Evolutionary conservation across 2,113 vertebrate species (phyloP), one percentile per base, ranked within the genome.

Genomic region (Chlorodrepanis virens): DNA sequence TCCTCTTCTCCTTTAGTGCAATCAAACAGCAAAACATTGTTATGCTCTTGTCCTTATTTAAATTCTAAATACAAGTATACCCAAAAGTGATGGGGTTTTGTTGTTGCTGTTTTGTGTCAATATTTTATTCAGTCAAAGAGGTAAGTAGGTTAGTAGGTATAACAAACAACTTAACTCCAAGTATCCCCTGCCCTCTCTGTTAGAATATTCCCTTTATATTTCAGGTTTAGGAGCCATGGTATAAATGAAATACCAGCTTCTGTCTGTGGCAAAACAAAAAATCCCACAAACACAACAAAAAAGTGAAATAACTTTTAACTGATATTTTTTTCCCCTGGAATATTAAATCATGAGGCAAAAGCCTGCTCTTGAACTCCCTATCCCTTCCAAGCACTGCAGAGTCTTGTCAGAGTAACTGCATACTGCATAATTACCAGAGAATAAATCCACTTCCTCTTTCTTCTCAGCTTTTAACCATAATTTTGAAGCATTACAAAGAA

Each of bases 111-210:
- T 93, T 84, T 78, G 16, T 35, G 68, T 78, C 74, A 60, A 68
- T 95, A 92, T 92, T 94, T 93, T 93, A 92, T 94, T 91, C 60
- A 93, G 79, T 53, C 40, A 50, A 91, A 91, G 25, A 61, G n/a
- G 21, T 76, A 93, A 94, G 74, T 94, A 90, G 68, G 64, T 94
- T 94, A 94, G 83, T 78, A 94, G 72, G 80, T 89, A 60, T 14
- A 54, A 83, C 0, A 5, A 69, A 42, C 37, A 20, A 50, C 27
- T 65, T 40, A 57, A 56, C 59, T 81, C 47, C 19, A 50, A 89
- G 15, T 75, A 72, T 56, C 65, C 33, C 11, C 57, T 50, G 56
- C 61, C 45, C 83, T 77, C 60, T 86, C n/a, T 84, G 29, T 60
- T 22, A 11, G 9, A 44, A n/a, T 19, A 71, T 71, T 95, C 22